Percentiles rank a stretch among this genome's conserved stretches.
phyloP scores from a whole-genome alignment of 1,140 invertebrate species.

The Drosophila sturtevanti region DNA sequence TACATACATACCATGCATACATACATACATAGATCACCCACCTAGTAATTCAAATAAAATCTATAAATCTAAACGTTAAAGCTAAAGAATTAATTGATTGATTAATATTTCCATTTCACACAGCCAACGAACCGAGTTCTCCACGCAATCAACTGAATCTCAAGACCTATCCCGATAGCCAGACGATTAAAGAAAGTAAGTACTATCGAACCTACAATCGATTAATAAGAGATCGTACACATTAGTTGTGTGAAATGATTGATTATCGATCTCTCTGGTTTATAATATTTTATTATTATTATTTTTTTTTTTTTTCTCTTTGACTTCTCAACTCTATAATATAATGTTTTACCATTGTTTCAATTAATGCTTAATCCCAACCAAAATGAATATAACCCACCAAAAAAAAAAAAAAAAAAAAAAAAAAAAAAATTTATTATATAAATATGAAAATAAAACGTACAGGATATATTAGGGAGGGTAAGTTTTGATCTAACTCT shows the following conservation, averaged over 20 bases:
- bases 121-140: conserved; percentile 17
- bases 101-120: neutral
- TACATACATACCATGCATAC: too few species aligned
- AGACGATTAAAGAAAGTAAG: conserved; percentile 93
- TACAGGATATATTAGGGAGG: conserved; percentile 83
- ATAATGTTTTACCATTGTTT: conserved; percentile 50
- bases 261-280: neutral
- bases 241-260: neutral
- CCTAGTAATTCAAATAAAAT: too few species aligned
- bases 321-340: conserved; percentile 22
- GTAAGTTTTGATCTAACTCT: conserved; percentile 77
- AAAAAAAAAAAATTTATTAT: conserved; percentile 33
- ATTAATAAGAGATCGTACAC: neutral
- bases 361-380: conserved; percentile 71
- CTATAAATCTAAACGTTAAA: too few species aligned
- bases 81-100: too few species aligned
- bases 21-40: too few species aligned
- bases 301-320: conserved; percentile 7
- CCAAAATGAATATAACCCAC: conserved; percentile 49
- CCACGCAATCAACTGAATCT: conserved; percentile 83
- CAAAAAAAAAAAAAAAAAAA: conserved; percentile 39
- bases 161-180: conserved; percentile 89
- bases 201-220: conserved; percentile 54
- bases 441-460: conserved; percentile 50
- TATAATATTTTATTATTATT: conserved; percentile 4